Conservation (phyloP, 2,888 invertebrate genomes). For the Ceraclea dissimilis region DNA sequence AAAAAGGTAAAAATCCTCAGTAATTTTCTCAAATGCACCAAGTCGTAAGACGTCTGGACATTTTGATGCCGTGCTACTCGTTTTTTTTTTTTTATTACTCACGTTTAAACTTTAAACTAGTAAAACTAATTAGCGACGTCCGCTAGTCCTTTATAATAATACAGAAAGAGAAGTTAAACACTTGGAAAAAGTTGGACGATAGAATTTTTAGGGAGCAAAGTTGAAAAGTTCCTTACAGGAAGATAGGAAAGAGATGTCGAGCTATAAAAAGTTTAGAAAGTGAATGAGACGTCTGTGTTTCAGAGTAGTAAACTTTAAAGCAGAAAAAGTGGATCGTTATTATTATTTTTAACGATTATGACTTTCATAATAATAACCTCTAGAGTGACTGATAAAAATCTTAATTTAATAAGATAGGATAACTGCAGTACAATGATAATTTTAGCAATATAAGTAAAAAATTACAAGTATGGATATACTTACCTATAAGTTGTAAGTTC, state of each 20-base stretch:
- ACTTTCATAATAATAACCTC: neutral
- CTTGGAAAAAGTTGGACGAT: conserved; percentile 19
- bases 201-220: conserved; percentile 15
- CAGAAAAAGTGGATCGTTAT: neutral
- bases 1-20: neutral
- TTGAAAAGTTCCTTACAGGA: conserved; percentile 1
- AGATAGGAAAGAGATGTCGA: conserved; percentile 15
- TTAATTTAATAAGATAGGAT: too few species aligned
- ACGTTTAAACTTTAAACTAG: neutral
- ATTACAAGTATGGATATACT: too few species aligned
- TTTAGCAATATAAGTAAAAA: too few species aligned
- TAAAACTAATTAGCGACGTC: conserved; percentile 26
- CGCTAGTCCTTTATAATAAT: conserved; percentile 21
- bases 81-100: too few species aligned
- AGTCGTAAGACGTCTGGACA: neutral
- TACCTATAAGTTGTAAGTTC: too few species aligned
- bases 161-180: conserved; percentile 24
- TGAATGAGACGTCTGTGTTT: conserved; percentile 8
- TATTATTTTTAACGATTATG: conserved; percentile 1
- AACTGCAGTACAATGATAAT: too few species aligned
- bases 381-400: too few species aligned
- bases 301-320: conserved; percentile 11
- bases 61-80: neutral
- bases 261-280: conserved; percentile 13
- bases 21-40: neutral